Percentiles rank a stretch among this genome's conserved stretches.
phyloP scores from a whole-genome alignment of 2,797 vertebrate species.

The Esox masquinongy region DNA sequence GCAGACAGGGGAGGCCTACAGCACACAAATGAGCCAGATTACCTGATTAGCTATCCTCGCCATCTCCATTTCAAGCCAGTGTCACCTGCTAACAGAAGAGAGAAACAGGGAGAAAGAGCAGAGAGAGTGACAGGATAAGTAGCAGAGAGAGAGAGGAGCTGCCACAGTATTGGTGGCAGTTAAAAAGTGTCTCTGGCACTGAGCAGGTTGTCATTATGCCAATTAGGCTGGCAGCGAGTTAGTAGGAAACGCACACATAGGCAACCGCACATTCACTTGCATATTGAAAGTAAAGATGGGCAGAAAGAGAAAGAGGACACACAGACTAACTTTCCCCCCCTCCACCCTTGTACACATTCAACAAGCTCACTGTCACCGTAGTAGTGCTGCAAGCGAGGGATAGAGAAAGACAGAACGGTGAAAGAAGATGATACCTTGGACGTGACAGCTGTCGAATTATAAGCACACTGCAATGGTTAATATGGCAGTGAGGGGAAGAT shows the following conservation, averaged over 20 bases:
- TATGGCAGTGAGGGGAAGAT: too few species aligned
- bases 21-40: slow-evolving; percentile 17
- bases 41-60: slow-evolving; percentile 6
- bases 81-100: slow-evolving; percentile 8
- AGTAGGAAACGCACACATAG: slow-evolving; percentile 5
- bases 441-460: too few species aligned
- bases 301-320: neutral
- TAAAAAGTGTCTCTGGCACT: neutral
- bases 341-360: slow-evolving; percentile 20
- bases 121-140: slow-evolving; percentile 1
- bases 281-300: neutral
- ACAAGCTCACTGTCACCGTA: neutral
- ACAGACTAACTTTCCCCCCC: slow-evolving; percentile 52
- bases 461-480: too few species aligned
- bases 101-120: neutral
- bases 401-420: too few species aligned
- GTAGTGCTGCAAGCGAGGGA: too few species aligned
- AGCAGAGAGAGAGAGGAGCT: neutral
- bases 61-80: slow-evolving; percentile 16
- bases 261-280: slow-evolving; percentile 7
- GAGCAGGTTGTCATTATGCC: slow-evolving; percentile 53
- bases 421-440: too few species aligned
- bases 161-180: neutral
- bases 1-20: neutral
- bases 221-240: slow-evolving; percentile 52